Evolutionary conservation across 2,888 invertebrate genomes (phyloP).

Genomic region (Sphaerophoria rueppellii): DNA sequence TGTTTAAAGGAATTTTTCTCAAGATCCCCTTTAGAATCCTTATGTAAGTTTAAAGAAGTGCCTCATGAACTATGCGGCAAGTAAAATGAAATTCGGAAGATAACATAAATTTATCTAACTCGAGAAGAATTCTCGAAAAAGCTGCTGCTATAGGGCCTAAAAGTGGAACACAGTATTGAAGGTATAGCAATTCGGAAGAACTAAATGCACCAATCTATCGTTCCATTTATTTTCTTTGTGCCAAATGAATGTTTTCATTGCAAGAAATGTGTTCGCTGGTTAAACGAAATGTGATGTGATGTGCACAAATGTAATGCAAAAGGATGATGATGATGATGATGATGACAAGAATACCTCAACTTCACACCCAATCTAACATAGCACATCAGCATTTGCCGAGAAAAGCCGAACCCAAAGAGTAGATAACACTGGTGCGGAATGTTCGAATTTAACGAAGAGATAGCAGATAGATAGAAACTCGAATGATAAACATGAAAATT

Average conservation of each 20-base stretch:
- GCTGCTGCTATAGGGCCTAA: too few relatives aligned
- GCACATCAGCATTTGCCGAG: slow-evolving; percentile 5
- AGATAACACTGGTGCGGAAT: not conserved
- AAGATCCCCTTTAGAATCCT: not conserved
- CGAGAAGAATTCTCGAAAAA: not conserved
- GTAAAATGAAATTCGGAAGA: not conserved
- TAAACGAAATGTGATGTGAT: slow-evolving; percentile 9
- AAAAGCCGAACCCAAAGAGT: not conserved
- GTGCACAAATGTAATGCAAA: not conserved
- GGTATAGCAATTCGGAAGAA: slow-evolving; percentile 9
- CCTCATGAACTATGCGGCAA: not conserved
- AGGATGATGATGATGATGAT: not conserved
- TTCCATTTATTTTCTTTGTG: slow-evolving; percentile 29
- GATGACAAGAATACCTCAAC: not conserved
- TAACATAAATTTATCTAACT: not conserved
- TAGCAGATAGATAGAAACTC: slow-evolving; percentile 6
- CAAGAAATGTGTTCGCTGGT: not conserved
- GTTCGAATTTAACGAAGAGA: slow-evolving; percentile 52
- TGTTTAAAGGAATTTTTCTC: slow-evolving; percentile 25
- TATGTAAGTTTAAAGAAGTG: not conserved
- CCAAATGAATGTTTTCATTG: slow-evolving; percentile 17
- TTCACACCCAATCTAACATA: slow-evolving; percentile 8
- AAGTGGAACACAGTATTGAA: not conserved
- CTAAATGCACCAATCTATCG: slow-evolving; percentile 61
- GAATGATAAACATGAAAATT: slow-evolving; percentile 49